Evolutionary conservation across 2,888 invertebrate genomes (phyloP).

Genomic region (Lithosia quadra): DNA sequence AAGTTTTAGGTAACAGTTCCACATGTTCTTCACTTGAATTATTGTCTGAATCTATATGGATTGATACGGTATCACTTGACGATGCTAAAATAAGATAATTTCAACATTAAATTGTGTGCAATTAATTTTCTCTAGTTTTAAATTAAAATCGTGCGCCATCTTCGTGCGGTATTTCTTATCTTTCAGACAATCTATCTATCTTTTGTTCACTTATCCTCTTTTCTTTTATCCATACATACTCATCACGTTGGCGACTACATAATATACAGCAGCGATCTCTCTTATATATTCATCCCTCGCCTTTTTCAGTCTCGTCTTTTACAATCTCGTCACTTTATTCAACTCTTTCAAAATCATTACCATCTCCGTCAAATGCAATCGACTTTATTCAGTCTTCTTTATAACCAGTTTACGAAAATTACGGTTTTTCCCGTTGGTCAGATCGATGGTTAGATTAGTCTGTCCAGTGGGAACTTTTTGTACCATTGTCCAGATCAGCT

Average conservation of each 20-base stretch:
- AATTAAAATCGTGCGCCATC: too few relatives aligned
- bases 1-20: slow-evolving; percentile 31
- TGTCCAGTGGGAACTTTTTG: too few relatives aligned
- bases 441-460: too few relatives aligned
- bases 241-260: too few relatives aligned
- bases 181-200: too few relatives aligned
- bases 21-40: slow-evolving; percentile 53
- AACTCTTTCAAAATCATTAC: background rate
- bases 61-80: slow-evolving; percentile 68
- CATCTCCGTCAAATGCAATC: background rate
- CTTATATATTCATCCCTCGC: background rate
- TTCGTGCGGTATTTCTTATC: too few relatives aligned
- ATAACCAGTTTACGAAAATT: background rate
- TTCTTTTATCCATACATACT: too few relatives aligned
- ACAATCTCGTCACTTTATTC: background rate
- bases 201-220: too few relatives aligned
- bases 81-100: slow-evolving; percentile 59
- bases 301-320: background rate
- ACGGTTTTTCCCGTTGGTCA: too few relatives aligned
- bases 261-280: too few relatives aligned
- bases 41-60: slow-evolving; percentile 58
- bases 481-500: too few relatives aligned
- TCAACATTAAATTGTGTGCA: background rate
- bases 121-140: background rate
- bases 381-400: background rate